These are phyloP conservation scores for Oreamnos americanus DNA, from an alignment of 2,113 vertebrate species.

Conservation along the genomic window DNA sequence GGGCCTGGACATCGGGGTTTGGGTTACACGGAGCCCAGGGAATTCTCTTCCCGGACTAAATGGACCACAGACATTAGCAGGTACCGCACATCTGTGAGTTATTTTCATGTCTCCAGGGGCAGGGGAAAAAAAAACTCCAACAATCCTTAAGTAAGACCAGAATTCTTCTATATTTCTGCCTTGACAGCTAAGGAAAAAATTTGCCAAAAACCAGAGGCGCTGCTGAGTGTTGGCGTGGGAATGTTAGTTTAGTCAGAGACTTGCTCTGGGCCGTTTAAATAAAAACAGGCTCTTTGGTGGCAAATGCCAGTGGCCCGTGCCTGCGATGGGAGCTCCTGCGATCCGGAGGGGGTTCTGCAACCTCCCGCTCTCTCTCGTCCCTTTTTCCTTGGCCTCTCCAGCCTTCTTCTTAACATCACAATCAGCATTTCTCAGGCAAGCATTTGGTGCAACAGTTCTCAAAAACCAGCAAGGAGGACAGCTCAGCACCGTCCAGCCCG, in stretches of 20 bases:
- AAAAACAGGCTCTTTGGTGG: constrained; percentile 79
- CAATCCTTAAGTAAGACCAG: constrained; percentile 79
- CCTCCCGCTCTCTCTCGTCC: neutral
- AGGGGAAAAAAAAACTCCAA: constrained; percentile 36
- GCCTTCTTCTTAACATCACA: constrained; percentile 62
- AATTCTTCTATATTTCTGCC: constrained; percentile 80
- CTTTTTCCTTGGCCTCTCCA: constrained; percentile 42
- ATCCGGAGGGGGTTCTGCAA: neutral
- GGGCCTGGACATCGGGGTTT: constrained; percentile 73
- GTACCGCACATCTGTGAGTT: constrained; percentile 84
- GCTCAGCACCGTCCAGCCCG: fast-evolving
- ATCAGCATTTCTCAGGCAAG: constrained; percentile 52
- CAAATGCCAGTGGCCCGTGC: constrained; percentile 66
- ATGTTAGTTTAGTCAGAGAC: constrained; percentile 80
- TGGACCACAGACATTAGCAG: constrained; percentile 74
- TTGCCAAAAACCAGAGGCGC: constrained; percentile 81
- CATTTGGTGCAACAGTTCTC: neutral
- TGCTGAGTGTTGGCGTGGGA: constrained; percentile 84
- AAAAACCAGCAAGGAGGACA: neutral
- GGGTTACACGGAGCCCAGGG: constrained; percentile 75
- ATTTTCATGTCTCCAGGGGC: constrained; percentile 82
- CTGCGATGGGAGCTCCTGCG: neutral
- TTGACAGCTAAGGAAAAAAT: constrained; percentile 80
- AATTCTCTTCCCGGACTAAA: constrained; percentile 60
- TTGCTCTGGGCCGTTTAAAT: constrained; percentile 82